These are phyloP conservation scores for Anthonomus grandis DNA, from an alignment of 1,140 invertebrate species.

Conservation along the genomic window DNA sequence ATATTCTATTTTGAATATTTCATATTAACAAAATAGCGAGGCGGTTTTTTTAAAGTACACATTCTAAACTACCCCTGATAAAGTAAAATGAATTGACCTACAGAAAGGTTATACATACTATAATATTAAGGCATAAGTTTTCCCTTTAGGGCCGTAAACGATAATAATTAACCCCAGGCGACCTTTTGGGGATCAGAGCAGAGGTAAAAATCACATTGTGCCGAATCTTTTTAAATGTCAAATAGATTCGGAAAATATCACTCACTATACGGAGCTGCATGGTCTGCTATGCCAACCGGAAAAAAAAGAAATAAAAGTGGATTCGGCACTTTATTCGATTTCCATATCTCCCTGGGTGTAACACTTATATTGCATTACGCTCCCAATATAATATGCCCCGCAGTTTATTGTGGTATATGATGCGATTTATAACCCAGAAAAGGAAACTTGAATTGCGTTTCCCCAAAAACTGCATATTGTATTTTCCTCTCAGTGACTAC, in stretches of 20 bases:
- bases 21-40: too few relatives aligned
- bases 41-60: too few relatives aligned
- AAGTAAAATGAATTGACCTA: too few relatives aligned
- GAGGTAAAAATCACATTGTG: constrained; percentile 38
- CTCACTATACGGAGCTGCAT: constrained; percentile 23
- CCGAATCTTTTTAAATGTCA: constrained; percentile 29
- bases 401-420: constrained; percentile 27
- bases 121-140: constrained; percentile 40
- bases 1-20: too few relatives aligned
- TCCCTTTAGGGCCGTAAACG: constrained; percentile 42
- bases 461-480: constrained; percentile 27
- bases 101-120: constrained; percentile 40
- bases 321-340: constrained; percentile 27
- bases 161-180: constrained; percentile 40
- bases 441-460: constrained; percentile 17
- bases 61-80: too few relatives aligned
- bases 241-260: constrained; percentile 31
- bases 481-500: not conserved
- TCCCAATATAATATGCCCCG: constrained; percentile 25
- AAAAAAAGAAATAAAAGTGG: constrained; percentile 22
- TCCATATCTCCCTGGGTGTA: constrained; percentile 28
- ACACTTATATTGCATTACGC: constrained; percentile 30
- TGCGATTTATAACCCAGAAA: constrained; percentile 28
- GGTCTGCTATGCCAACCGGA: too few relatives aligned
- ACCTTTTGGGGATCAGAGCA: constrained; percentile 40